Evolutionary conservation across 1,140 invertebrate genomes (phyloP).

Genomic region (Cheumatopsyche charites): DNA sequence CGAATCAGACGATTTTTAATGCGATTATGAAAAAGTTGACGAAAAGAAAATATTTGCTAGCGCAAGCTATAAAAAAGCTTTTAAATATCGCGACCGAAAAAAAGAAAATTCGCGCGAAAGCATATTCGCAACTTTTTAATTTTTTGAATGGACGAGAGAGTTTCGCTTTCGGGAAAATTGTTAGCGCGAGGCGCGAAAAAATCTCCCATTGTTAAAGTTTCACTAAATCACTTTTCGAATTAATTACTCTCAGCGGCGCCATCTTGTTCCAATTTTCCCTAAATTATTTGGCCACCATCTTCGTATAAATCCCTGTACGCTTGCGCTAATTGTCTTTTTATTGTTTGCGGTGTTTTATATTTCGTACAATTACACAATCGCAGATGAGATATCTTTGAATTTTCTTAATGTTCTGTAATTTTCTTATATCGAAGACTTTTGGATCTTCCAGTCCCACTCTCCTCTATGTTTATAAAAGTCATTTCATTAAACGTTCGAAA

Average conservation of each 20-base stretch:
- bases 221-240: conserved; percentile 18
- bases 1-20: conserved; percentile 17
- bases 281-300: too few relatives aligned
- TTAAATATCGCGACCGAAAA: too few relatives aligned
- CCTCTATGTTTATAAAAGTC: too few relatives aligned
- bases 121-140: conserved; percentile 25
- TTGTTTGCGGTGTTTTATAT: too few relatives aligned
- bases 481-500: too few relatives aligned
- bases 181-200: background rate
- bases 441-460: too few relatives aligned
- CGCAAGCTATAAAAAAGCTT: background rate
- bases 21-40: conserved; percentile 10
- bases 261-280: background rate
- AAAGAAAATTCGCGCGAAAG: conserved; percentile 2
- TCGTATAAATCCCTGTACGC: background rate
- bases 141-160: background rate
- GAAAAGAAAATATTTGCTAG: conserved; percentile 1
- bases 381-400: too few relatives aligned
- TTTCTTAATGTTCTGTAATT: too few relatives aligned
- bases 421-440: too few relatives aligned
- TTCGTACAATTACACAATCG: too few relatives aligned
- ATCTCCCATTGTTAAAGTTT: conserved; percentile 14
- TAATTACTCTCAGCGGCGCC: conserved; percentile 16
- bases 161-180: conserved; percentile 18
- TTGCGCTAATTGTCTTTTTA: background rate